Evolutionary conservation across 2,113 vertebrate species (phyloP).

Genomic region (Neolamprologus cancellatus): DNA sequence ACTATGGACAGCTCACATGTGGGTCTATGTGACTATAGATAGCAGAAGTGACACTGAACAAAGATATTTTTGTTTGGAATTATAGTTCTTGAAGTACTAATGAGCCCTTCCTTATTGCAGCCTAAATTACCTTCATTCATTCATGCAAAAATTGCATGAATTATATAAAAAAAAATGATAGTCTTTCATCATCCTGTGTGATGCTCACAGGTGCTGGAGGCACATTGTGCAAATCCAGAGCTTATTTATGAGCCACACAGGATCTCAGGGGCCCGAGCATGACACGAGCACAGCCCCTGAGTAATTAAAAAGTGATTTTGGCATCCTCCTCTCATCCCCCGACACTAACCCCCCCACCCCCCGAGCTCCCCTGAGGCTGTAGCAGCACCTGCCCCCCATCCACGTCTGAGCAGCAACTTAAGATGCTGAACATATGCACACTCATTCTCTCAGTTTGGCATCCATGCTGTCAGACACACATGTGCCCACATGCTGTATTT

Average conservation of each 20-base stretch:
- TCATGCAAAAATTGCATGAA: background rate
- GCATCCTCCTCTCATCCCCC: slow-evolving; percentile 23
- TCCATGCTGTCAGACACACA: slow-evolving; percentile 24
- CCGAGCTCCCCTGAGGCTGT: slow-evolving; percentile 25
- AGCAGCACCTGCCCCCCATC: slow-evolving; percentile 67
- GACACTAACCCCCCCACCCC: background rate
- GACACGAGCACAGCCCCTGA: slow-evolving; percentile 31
- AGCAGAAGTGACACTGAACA: background rate
- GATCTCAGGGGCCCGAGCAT: slow-evolving; percentile 43
- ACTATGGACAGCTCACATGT: slow-evolving; percentile 44
- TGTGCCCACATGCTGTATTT: slow-evolving; percentile 6
- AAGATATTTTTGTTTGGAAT: background rate
- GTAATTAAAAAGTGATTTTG: slow-evolving; percentile 74
- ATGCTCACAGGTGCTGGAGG: slow-evolving; percentile 4
- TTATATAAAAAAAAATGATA: background rate
- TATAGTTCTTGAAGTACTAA: background rate
- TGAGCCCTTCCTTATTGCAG: background rate
- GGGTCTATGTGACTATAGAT: slow-evolving; percentile 13
- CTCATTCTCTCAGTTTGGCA: slow-evolving; percentile 31
- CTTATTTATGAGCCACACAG: slow-evolving; percentile 63
- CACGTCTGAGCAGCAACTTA: slow-evolving; percentile 41
- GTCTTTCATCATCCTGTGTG: background rate
- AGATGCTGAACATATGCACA: slow-evolving; percentile 60
- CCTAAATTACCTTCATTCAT: background rate
- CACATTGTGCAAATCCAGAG: slow-evolving; percentile 56